Base-by-base conservation (phyloP, 2,888 invertebrate species). In the Pemphredon lugubris region DNA sequence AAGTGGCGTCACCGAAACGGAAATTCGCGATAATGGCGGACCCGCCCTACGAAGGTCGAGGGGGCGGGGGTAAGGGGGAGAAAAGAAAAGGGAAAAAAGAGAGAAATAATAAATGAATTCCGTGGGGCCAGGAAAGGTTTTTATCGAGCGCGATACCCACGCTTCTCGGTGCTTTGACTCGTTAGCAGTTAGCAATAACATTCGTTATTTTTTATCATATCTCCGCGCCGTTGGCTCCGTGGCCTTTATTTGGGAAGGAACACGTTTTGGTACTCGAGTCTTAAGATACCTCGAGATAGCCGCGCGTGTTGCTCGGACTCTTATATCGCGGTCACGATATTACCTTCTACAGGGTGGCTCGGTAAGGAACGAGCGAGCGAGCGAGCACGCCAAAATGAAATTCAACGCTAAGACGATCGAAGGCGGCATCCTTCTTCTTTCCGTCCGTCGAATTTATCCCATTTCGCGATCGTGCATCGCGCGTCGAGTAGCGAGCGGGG, bases 171-270 rank as follows among this genome's bases (percentile, higher is more conserved):
- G 75, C 85, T 86, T 86, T 82, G 80, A 87, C 86, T 87, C 86
- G 87, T 87, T 87, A 86, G 83, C 83, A 84, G 87, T 87, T 87
- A 87, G 87, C 87, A 87, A 87, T 87, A 87, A 87, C 87, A 87
- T 87, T 85, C 83, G 83, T 87, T 87, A 87, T 87, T 87, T n/a
- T 80, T 87, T 87, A 87, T 87, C 87, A 86, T 87, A 87, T 87
- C 87, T 83, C 72, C 54, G 61, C 64, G 75, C 45, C 77, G 78
- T 66, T 74, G 75, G 74, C 76, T 74, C 58, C 76, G 81, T 81
- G 79, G 84, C 85, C 83, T 88, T 85, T 86, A 87, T 87, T 86
- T 84, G 86, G 81, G 78, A 77, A 76, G 84, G 84, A 86, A 88
- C 88, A 88, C 86, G 87, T 88, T 88, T 88, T 87, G 85, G 87